phyloP scores from a whole-genome alignment of 1,140 invertebrate species.

The Paralvinella palmiformis region DNA sequence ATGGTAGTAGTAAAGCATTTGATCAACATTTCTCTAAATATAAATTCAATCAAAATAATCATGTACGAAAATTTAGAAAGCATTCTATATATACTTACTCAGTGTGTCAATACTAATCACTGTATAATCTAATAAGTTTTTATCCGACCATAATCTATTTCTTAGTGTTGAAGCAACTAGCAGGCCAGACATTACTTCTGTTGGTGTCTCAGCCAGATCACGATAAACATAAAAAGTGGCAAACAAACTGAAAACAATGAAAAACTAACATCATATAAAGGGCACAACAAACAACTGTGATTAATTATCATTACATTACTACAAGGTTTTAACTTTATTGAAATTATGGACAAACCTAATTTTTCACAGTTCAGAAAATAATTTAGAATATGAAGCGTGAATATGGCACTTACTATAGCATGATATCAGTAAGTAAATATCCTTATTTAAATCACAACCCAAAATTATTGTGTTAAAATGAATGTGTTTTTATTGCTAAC shows the following conservation, averaged over 20 bases:
- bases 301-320: neutral
- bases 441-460: too few relatives aligned
- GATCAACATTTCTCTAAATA: neutral
- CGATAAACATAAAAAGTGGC: conserved; percentile 4
- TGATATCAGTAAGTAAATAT: too few relatives aligned
- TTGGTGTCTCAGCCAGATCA: conserved; percentile 26
- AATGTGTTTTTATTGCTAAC: too few relatives aligned
- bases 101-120: conserved; percentile 71
- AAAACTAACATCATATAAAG: neutral
- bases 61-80: conserved; percentile 12
- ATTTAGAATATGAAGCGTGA: too few relatives aligned
- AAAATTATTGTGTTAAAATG: too few relatives aligned
- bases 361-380: too few relatives aligned
- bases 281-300: neutral
- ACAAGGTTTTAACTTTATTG: neutral
- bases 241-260: conserved; percentile 1
- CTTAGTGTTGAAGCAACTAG: conserved; percentile 60
- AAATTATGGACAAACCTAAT: neutral
- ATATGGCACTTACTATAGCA: too few relatives aligned
- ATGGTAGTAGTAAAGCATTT: neutral
- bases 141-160: conserved; percentile 64
- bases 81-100: conserved; percentile 27
- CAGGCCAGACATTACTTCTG: conserved; percentile 52
- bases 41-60: neutral
- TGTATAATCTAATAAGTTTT: conserved; percentile 65